phyloP scores from a whole-genome alignment of 2,888 invertebrate genomes.

The Asteroscopus sphinx region DNA sequence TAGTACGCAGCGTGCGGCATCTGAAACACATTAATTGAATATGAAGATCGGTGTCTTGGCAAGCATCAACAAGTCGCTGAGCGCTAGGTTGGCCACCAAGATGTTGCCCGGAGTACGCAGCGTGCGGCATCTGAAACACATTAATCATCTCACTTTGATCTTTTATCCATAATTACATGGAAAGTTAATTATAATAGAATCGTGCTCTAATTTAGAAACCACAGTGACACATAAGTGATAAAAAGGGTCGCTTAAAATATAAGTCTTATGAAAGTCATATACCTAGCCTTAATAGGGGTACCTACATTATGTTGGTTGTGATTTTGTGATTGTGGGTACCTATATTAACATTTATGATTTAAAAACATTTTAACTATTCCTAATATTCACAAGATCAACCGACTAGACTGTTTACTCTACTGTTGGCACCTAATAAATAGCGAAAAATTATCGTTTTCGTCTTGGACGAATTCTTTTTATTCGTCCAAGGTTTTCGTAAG shows the following conservation, averaged over 20 bases:
- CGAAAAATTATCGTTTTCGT: too few relatives aligned
- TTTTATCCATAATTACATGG: slow-evolving; percentile 34
- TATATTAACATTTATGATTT: slow-evolving; percentile 18
- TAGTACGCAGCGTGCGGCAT: slow-evolving; percentile 92
- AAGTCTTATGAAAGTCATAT: background rate
- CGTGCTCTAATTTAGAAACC: slow-evolving; percentile 35
- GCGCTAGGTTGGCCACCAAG: slow-evolving; percentile 93
- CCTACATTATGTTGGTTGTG: background rate
- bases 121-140: slow-evolving; percentile 91
- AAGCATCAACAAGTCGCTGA: slow-evolving; percentile 93
- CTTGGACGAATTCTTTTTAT: too few relatives aligned
- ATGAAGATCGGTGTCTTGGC: slow-evolving; percentile 93
- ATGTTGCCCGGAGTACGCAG: slow-evolving; percentile 94
- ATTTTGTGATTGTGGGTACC: background rate
- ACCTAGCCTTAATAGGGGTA: background rate
- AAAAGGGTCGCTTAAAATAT: slow-evolving; percentile 4
- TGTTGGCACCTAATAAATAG: slow-evolving; percentile 11
- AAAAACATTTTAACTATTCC: too few relatives aligned
- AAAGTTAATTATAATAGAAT: slow-evolving; percentile 49
- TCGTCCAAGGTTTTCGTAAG: slow-evolving; percentile 4
- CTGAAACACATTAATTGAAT: slow-evolving; percentile 91
- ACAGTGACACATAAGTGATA: slow-evolving; percentile 4
- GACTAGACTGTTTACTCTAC: too few relatives aligned
- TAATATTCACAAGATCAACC: too few relatives aligned
- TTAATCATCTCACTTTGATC: slow-evolving; percentile 54